These are phyloP conservation scores for Tor tambroides DNA, from an alignment of 2,113 vertebrate genomes.

Conservation along the genomic window DNA sequence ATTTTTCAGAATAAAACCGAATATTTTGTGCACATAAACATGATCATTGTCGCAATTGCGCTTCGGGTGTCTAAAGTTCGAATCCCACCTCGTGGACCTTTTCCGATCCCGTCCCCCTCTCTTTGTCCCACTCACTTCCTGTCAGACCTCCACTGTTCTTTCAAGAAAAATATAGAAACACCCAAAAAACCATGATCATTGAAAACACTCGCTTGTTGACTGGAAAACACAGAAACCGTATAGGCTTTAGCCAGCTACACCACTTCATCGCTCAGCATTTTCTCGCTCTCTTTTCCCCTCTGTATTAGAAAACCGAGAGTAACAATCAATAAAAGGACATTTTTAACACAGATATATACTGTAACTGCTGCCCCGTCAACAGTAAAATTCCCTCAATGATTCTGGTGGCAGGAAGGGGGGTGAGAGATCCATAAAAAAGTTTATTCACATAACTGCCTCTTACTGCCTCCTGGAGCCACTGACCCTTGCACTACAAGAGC, in stretches of 20 bases:
- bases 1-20: not conserved
- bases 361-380: conserved; percentile 70
- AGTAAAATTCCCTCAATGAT: conserved; percentile 61
- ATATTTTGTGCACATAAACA: not conserved
- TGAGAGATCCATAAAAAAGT: conserved; percentile 23
- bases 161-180: too few species aligned
- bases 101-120: too few species aligned
- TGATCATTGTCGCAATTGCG: too few species aligned
- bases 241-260: conserved; percentile 7
- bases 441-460: conserved; percentile 50
- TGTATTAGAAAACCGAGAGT: conserved; percentile 65
- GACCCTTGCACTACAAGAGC: conserved; percentile 48
- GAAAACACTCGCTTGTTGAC: not conserved
- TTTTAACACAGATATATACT: conserved; percentile 74
- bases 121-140: too few species aligned
- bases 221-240: too few species aligned
- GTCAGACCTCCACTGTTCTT: too few species aligned
- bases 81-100: too few species aligned
- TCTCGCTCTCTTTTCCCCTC: conserved; percentile 52
- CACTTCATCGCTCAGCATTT: conserved; percentile 39
- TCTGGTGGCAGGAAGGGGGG: conserved; percentile 33
- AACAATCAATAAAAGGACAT: conserved; percentile 75
- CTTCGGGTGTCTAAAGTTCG: too few species aligned
- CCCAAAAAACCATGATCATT: too few species aligned
- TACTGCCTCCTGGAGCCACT: conserved; percentile 53